Percentiles rank a stretch among this genome's conserved stretches.
Conservation (phyloP, 2,113 vertebrate genomes). For the Paradoxurus hermaphroditus region DNA sequence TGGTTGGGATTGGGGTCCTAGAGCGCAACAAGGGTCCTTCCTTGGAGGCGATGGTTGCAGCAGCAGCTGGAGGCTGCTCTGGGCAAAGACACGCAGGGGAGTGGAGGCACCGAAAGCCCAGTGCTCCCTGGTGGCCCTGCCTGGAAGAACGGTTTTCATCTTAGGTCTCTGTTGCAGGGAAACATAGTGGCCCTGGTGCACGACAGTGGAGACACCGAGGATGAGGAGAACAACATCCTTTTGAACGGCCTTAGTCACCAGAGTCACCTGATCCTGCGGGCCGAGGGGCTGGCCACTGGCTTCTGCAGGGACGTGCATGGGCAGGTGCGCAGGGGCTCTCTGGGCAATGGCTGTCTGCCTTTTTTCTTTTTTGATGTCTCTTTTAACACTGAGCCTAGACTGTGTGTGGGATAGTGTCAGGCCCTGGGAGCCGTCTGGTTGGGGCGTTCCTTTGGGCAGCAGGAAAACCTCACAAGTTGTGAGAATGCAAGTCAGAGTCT, state of each 20-base stretch:
- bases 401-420: fast-evolving
- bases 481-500: background rate
- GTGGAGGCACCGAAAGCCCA: fast-evolving
- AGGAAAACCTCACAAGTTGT: background rate
- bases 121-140: background rate
- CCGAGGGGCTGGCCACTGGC: slow-evolving; percentile 91
- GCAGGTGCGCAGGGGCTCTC: slow-evolving; percentile 81
- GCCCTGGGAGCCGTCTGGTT: background rate
- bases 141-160: background rate
- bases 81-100: background rate
- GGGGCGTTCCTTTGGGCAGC: background rate
- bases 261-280: slow-evolving; percentile 88
- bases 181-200: slow-evolving; percentile 89
- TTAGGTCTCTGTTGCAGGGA: slow-evolving; percentile 82
- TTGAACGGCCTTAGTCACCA: slow-evolving; percentile 90
- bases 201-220: slow-evolving; percentile 70
- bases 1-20: background rate
- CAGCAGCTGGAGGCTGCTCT: background rate
- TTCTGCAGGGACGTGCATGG: slow-evolving; percentile 97
- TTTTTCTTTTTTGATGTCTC: too few relatives aligned
- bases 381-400: background rate
- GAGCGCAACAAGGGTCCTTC: background rate
- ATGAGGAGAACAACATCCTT: slow-evolving; percentile 84
- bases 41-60: too few relatives aligned
- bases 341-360: fast-evolving